Conservation (phyloP, 2,888 invertebrate genomes). For the Autographa pulchrina region DNA sequence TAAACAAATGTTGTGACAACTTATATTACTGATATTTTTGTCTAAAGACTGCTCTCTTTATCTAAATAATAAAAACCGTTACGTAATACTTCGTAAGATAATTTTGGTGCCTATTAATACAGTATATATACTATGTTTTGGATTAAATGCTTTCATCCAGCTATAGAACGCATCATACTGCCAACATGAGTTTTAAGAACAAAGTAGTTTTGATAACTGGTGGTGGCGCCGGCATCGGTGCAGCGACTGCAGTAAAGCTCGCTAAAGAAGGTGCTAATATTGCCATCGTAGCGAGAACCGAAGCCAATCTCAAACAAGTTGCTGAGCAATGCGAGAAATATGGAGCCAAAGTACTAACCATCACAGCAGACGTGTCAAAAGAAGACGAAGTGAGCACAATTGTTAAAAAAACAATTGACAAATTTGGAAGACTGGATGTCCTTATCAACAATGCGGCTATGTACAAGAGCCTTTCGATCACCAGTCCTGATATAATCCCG, state of each 20-base stretch:
- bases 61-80: too few relatives aligned
- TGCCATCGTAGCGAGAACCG: conserved; percentile 49
- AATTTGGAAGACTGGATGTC: conserved; percentile 63
- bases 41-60: too few relatives aligned
- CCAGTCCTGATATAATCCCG: too few relatives aligned
- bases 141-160: neutral
- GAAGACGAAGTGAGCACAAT: conserved; percentile 55
- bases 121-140: too few relatives aligned
- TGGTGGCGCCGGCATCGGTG: conserved; percentile 67
- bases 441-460: conserved; percentile 67
- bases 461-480: too few relatives aligned
- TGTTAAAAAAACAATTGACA: conserved; percentile 57
- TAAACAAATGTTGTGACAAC: too few relatives aligned
- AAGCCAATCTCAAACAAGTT: conserved; percentile 37
- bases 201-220: conserved; percentile 70
- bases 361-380: conserved; percentile 61
- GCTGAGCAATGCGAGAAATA: conserved; percentile 45
- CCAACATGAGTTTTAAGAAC: conserved; percentile 59
- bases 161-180: too few relatives aligned
- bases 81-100: too few relatives aligned
- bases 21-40: too few relatives aligned
- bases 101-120: too few relatives aligned
- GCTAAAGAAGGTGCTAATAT: conserved; percentile 58
- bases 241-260: conserved; percentile 63
- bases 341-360: conserved; percentile 48